A percentile compares a stretch with the other conserved stretches of the same genome.
Conservation (phyloP, 2,888 invertebrate genomes). For the Chrysomela aeneicollis region DNA sequence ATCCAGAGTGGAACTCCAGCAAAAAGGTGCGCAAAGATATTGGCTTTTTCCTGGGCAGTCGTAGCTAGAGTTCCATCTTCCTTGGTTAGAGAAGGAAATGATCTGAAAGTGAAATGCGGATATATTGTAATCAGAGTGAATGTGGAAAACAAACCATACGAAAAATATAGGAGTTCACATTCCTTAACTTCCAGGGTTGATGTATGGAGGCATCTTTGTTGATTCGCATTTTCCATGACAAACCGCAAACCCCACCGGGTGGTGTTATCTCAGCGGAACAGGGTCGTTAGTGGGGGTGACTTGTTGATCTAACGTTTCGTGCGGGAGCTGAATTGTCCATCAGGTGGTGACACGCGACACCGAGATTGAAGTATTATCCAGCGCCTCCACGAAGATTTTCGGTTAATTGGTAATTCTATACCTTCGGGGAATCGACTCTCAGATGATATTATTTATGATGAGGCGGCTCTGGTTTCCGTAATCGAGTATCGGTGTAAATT, state of each 20-base stretch:
- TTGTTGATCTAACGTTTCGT: conserved; percentile 15
- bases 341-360: conserved; percentile 42
- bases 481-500: conserved; percentile 35
- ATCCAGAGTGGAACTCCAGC: no score
- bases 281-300: conserved; percentile 15
- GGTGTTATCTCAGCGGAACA: background rate
- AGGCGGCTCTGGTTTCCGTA: conserved; percentile 34
- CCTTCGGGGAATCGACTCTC: conserved; percentile 31
- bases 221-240: background rate
- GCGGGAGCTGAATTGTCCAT: conserved; percentile 24
- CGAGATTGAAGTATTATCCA: conserved; percentile 37
- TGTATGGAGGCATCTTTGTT: background rate
- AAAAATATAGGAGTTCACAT: no score
- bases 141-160: no score
- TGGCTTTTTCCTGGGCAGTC: no score
- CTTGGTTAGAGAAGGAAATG: no score
- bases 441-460: conserved; percentile 38
- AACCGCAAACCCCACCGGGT: background rate
- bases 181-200: no score
- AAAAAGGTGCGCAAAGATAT: no score
- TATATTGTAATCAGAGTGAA: no score
- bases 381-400: conserved; percentile 39
- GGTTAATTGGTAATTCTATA: conserved; percentile 44
- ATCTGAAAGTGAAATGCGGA: no score
- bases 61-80: no score